These are phyloP conservation scores for Mythimna vitellina DNA, from an alignment of 2,888 invertebrate genomes.

Conservation along the genomic window DNA sequence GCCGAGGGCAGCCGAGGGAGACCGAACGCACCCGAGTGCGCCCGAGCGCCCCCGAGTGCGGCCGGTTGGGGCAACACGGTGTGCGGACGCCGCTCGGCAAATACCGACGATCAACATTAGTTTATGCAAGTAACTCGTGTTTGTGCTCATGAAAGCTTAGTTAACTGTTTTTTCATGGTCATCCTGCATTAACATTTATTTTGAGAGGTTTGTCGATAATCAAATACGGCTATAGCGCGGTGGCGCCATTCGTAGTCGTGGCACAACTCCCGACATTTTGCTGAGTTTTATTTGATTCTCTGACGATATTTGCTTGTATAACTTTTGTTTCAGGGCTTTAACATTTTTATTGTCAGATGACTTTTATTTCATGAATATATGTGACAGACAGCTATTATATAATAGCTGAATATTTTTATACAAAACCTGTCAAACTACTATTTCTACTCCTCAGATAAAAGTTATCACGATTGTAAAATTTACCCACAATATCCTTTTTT, in stretches of 20 bases:
- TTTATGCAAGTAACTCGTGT: slow-evolving; percentile 43
- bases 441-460: no score
- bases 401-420: no score
- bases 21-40: slow-evolving; percentile 58
- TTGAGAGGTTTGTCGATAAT: slow-evolving; percentile 14
- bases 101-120: slow-evolving; percentile 48
- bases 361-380: no score
- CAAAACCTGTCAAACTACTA: no score
- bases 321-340: background rate
- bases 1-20: slow-evolving; percentile 60
- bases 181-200: slow-evolving; percentile 28
- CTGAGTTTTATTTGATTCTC: no score
- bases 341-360: no score
- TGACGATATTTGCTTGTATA: background rate
- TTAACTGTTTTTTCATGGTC: slow-evolving; percentile 48
- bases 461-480: no score
- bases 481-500: background rate
- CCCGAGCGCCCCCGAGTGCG: slow-evolving; percentile 51
- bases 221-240: background rate
- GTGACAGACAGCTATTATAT: no score
- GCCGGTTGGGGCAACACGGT: slow-evolving; percentile 49
- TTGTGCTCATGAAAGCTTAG: slow-evolving; percentile 47
- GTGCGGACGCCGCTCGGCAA: slow-evolving; percentile 47
- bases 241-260: background rate
- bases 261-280: background rate